phyloP scores from a whole-genome alignment of 37 sponge, comb jelly and placozoan genomes.

The Dysidea cf. avara region DNA sequence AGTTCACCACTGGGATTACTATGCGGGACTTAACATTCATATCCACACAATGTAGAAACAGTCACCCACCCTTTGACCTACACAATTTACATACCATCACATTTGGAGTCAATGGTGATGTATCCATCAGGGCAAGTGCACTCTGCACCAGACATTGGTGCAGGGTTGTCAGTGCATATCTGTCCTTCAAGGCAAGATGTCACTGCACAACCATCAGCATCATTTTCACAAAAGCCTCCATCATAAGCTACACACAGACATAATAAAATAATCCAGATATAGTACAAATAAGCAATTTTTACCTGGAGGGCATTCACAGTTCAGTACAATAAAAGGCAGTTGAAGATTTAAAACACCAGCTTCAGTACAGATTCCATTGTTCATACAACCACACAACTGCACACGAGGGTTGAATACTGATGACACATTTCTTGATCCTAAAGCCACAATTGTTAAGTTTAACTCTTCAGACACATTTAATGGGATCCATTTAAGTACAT shows the following conservation, averaged over 20 bases:
- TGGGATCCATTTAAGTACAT: slow-evolving; percentile 28
- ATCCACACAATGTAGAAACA: too few species aligned
- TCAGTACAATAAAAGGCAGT: slow-evolving; percentile 12
- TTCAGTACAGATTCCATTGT: slow-evolving; percentile 50
- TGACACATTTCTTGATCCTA: slow-evolving; percentile 22
- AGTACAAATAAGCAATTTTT: not conserved
- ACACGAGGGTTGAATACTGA: slow-evolving; percentile 14
- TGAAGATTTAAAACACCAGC: slow-evolving; percentile 23
- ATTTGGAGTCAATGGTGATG: slow-evolving; percentile 40
- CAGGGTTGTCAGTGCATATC: slow-evolving; percentile 40
- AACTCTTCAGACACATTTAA: not conserved
- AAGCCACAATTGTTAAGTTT: slow-evolving; percentile 10
- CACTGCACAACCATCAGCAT: slow-evolving; percentile 61
- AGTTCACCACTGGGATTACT: too few species aligned
- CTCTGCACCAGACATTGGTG: slow-evolving; percentile 45
- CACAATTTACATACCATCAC: slow-evolving; percentile 39
- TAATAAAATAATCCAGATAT: not conserved
- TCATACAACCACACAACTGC: slow-evolving; percentile 51
- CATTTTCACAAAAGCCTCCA: slow-evolving; percentile 45
- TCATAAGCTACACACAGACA: slow-evolving; percentile 45
- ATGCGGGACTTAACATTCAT: too few species aligned
- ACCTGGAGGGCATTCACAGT: slow-evolving; percentile 51
- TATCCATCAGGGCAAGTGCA: slow-evolving; percentile 61
- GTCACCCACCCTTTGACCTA: too few species aligned
- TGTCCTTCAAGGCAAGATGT: slow-evolving; percentile 50